A percentile compares a stretch with the other conserved stretches of the same genome.
Evolutionary conservation across 2,797 vertebrate species (phyloP).

Genomic region (Holocentrus rufus): DNA sequence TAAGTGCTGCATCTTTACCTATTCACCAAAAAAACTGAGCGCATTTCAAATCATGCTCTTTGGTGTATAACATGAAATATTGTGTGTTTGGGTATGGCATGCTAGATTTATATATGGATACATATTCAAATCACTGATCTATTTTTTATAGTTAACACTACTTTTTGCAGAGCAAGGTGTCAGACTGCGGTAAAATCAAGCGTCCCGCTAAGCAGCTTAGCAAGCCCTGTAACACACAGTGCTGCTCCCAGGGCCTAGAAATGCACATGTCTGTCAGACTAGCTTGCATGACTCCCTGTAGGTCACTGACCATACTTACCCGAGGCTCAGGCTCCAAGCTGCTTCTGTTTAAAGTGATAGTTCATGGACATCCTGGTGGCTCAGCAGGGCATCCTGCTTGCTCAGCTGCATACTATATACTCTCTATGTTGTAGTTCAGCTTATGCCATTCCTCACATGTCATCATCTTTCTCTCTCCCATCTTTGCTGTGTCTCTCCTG

Average conservation of each 20-base stretch:
- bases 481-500: constrained; percentile 18
- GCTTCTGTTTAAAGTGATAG: constrained; percentile 37
- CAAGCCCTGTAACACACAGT: constrained; percentile 33
- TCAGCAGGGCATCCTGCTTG: not conserved
- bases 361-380: constrained; percentile 27
- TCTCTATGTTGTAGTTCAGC: constrained; percentile 1
- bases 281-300: constrained; percentile 27
- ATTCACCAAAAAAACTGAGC: too few species aligned
- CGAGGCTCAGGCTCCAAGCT: constrained; percentile 28
- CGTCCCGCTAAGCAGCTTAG: constrained; percentile 59
- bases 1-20: too few species aligned
- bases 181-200: constrained; percentile 45
- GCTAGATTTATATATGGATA: constrained; percentile 2
- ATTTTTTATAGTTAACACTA: constrained; percentile 21
- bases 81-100: not conserved
- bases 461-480: constrained; percentile 23
- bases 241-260: constrained; percentile 49
- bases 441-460: constrained; percentile 22
- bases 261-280: constrained; percentile 43
- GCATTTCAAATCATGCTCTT: too few species aligned
- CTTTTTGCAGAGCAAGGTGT: constrained; percentile 40
- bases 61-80: constrained; percentile 9
- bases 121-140: constrained; percentile 11
- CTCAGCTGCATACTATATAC: not conserved
- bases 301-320: constrained; percentile 43